phyloP scores from a whole-genome alignment of 2,797 vertebrate species.

The Pipistrellus nathusii region DNA sequence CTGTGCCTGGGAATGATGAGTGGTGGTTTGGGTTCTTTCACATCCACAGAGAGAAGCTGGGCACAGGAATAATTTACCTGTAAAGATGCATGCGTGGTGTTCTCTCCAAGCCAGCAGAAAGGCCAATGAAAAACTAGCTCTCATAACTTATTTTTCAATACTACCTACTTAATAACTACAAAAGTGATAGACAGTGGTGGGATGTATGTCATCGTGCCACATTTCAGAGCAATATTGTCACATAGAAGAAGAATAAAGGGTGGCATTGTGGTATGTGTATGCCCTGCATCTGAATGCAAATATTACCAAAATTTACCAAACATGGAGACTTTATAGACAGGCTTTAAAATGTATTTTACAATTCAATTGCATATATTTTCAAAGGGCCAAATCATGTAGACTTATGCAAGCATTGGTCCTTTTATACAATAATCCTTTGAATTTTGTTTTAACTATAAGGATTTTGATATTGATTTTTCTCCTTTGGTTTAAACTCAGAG shows the following conservation, averaged over 20 bases:
- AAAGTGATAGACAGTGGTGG: slow-evolving; percentile 80
- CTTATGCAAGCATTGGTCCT: background rate
- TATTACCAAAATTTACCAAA: background rate
- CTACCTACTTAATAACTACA: slow-evolving; percentile 85
- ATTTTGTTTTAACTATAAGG: background rate
- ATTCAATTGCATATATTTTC: background rate
- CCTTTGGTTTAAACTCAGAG: background rate
- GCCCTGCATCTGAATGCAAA: background rate
- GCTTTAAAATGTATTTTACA: background rate
- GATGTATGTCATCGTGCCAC: slow-evolving; percentile 82
- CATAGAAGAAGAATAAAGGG: slow-evolving; percentile 27
- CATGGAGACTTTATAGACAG: background rate
- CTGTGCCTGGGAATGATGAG: slow-evolving; percentile 90
- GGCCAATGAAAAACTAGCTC: slow-evolving; percentile 93
- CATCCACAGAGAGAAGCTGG: slow-evolving; percentile 85
- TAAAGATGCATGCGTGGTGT: slow-evolving; percentile 91
- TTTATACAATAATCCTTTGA: slow-evolving; percentile 40
- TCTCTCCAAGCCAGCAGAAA: slow-evolving; percentile 87
- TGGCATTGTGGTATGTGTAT: background rate
- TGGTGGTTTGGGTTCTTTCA: slow-evolving; percentile 88
- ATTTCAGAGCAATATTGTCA: slow-evolving; percentile 71
- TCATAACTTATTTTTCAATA: slow-evolving; percentile 91
- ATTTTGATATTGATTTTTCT: background rate
- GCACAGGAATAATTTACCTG: slow-evolving; percentile 94
- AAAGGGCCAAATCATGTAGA: background rate